Conservation (phyloP, 1,140 invertebrate species). For the Psilanteris sp. region DNA sequence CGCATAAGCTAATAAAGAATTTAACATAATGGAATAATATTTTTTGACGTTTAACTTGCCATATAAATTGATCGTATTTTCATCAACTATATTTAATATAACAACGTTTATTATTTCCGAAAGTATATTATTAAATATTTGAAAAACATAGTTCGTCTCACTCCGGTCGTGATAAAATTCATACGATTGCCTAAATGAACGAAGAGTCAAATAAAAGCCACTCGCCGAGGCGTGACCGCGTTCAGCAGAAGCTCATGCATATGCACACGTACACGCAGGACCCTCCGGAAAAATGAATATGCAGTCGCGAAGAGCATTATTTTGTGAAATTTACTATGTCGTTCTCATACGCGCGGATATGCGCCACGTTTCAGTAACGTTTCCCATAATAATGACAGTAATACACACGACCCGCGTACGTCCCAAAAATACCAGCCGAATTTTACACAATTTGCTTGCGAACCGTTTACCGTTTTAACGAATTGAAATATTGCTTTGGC, state of each 20-base stretch:
- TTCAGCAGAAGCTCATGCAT: constrained; percentile 75
- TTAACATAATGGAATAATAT: too few relatives aligned
- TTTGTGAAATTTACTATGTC: constrained; percentile 74
- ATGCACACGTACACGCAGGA: constrained; percentile 68
- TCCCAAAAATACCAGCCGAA: constrained; percentile 1
- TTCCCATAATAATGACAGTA: constrained; percentile 45
- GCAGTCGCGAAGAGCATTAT: constrained; percentile 70
- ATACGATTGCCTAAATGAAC: constrained; percentile 55
- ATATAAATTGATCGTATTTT: too few relatives aligned
- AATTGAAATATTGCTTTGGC: too few relatives aligned
- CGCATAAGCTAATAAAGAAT: too few relatives aligned
- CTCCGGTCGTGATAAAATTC: constrained; percentile 38
- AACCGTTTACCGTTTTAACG: constrained; percentile 10
- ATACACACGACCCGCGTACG: constrained; percentile 39
- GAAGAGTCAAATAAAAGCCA: constrained; percentile 63
- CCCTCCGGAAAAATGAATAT: constrained; percentile 77
- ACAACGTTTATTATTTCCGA: too few relatives aligned
- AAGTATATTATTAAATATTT: too few relatives aligned
- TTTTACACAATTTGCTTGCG: constrained; percentile 7
- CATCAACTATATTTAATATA: too few relatives aligned
- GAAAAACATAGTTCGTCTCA: too few relatives aligned
- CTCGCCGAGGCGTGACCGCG: constrained; percentile 72
- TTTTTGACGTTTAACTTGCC: too few relatives aligned
- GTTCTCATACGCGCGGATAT: constrained; percentile 48
- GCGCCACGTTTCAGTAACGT: constrained; percentile 52